phyloP scores from a whole-genome alignment of 2,113 vertebrate species.

The Microcebus griseorufus region DNA sequence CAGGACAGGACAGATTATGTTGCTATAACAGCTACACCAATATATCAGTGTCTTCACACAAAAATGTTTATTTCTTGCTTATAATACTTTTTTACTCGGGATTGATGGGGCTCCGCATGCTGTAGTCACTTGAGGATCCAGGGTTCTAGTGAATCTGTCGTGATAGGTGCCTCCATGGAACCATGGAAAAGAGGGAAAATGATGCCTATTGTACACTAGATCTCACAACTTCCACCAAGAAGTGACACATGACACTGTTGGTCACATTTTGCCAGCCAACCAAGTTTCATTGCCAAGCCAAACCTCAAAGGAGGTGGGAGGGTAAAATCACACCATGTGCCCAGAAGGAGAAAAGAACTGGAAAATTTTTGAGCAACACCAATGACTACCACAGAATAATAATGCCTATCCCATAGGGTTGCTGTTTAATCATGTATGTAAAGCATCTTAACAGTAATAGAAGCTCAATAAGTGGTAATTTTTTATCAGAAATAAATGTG shows the following conservation, averaged over 20 bases:
- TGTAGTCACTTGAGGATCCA: background rate
- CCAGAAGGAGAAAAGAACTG: background rate
- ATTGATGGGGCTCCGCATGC: background rate
- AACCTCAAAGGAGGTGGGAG: background rate
- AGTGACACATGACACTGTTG: background rate
- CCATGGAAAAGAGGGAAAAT: background rate
- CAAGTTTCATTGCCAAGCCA: background rate
- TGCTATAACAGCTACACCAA: background rate
- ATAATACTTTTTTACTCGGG: background rate
- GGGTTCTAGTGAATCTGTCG: background rate
- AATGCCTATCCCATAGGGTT: background rate
- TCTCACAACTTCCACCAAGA: background rate
- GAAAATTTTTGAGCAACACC: background rate
- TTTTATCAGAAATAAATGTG: background rate
- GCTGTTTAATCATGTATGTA: background rate
- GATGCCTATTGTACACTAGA: fast-evolving
- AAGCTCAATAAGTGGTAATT: background rate
- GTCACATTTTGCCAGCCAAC: background rate
- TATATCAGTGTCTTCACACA: background rate
- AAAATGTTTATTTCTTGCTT: background rate
- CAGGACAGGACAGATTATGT: background rate
- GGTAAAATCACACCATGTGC: fast-evolving
- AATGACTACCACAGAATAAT: background rate
- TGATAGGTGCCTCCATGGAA: background rate
- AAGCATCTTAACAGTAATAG: background rate